phyloP scores from a whole-genome alignment of 2,113 vertebrate species.

The Hiodon alosoides region DNA sequence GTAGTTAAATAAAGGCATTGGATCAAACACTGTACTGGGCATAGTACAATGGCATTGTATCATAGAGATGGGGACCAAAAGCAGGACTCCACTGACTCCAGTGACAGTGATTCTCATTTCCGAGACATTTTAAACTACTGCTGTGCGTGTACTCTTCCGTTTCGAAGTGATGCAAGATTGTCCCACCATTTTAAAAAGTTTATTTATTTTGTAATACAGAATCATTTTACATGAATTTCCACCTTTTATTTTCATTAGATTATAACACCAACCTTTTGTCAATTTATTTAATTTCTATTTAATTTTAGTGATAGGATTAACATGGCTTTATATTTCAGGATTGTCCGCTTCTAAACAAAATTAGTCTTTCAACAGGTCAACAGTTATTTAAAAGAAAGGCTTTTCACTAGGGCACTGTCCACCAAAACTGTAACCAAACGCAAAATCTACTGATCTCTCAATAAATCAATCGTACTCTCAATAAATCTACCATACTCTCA shows the following conservation, averaged over 20 bases:
- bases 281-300: too few relatives aligned
- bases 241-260: constrained; percentile 36
- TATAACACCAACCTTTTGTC: too few relatives aligned
- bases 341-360: too few relatives aligned
- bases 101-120: constrained; percentile 44
- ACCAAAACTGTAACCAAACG: neutral
- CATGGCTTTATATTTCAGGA: too few relatives aligned
- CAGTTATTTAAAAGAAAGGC: neutral
- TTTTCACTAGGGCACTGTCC: neutral
- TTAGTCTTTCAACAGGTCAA: too few relatives aligned
- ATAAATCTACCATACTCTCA: too few relatives aligned
- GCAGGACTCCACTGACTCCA: constrained; percentile 40
- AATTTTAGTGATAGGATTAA: too few relatives aligned
- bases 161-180: constrained; percentile 46
- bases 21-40: constrained; percentile 52
- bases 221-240: constrained; percentile 55
- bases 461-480: too few relatives aligned
- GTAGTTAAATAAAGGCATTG: constrained; percentile 70
- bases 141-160: constrained; percentile 45
- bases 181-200: constrained; percentile 50
- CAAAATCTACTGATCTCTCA: neutral
- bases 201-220: constrained; percentile 65
- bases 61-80: constrained; percentile 14
- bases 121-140: constrained; percentile 28
- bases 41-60: constrained; percentile 29